Evolutionary conservation across 2,797 vertebrate genomes (phyloP), one percentile per base, ranked within the genome.

Genomic region (Babyrousa celebensis): DNA sequence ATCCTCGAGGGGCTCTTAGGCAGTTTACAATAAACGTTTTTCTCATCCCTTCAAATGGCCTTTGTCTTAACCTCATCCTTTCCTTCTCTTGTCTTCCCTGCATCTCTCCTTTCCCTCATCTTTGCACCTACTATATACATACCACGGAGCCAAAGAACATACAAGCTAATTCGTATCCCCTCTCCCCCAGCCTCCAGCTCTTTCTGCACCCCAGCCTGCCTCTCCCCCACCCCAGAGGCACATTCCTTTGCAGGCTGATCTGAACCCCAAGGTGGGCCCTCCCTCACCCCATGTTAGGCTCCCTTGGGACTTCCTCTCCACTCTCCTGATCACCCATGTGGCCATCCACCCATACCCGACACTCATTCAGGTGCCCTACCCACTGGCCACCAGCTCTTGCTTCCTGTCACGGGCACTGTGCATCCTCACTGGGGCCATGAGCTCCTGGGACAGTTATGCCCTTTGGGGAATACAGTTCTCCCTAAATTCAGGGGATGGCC

Each of bases 241-340:
- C 27, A 32, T 12, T 48, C 32, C 5, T 60, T 29, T 27, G 32
- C 5, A 21, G 25, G 62, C 40, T 20, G 25, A 62, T 14, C n/a
- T 40, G 36, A 52, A 48, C 2, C 48, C 3, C 0, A 2, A 48
- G 12, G 56, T 0, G 0, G 0, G 32, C 15, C 27, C n/a, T 36
- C 62, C 36, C 18, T 43, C 1, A 25, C 11, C 0, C 12, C 74
- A 18, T 0, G 0, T 4, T 25, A 62, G 58, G 54, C 83, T 58
- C 29, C 71, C 25, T 43, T 40, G n/a, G 20, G 6, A 62, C 67
- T 23, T 89, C 60, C 65, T 89, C 18, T 56, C 48, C 4, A 17
- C 29, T 16, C 65, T 70, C 80, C 40, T 3, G 0, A 6, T 29
- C 29, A 52, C 7, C 14, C 5, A 21, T 3, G 23, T 25, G 63